Conservation (phyloP, 2,113 vertebrate species). For the Pycnonotus jocosus region DNA sequence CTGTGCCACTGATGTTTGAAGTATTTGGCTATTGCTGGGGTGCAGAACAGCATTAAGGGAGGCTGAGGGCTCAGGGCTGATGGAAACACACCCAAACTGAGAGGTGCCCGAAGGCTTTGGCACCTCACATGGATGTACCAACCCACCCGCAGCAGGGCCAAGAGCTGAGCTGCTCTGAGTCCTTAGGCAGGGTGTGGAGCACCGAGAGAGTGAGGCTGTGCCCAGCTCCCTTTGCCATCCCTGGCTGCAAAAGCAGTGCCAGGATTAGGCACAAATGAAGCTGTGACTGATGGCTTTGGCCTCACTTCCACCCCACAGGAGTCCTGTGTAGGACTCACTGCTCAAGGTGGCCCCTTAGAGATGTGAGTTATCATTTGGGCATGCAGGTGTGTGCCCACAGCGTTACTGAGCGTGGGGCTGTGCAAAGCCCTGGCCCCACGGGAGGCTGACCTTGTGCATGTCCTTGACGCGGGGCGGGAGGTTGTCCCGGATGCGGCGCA, state of each 20-base stretch:
- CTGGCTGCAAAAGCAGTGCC: neutral
- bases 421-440: accelerated
- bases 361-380: accelerated
- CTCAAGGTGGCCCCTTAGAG: neutral
- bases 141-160: accelerated
- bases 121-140: neutral
- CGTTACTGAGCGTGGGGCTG: accelerated
- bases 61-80: neutral
- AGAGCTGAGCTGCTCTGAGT: accelerated
- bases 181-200: neutral
- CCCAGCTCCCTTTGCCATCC: neutral
- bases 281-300: accelerated
- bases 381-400: accelerated
- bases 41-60: neutral
- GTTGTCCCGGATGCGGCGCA: constrained; percentile 98
- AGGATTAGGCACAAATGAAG: accelerated
- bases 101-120: neutral
- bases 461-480: constrained; percentile 93
- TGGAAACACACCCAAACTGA: neutral
- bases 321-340: accelerated
- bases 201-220: neutral
- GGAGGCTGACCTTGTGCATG: constrained; percentile 84
- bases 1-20: accelerated
- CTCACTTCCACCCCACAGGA: accelerated
- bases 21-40: neutral